Conservation (phyloP, 2,888 invertebrate genomes). For the Rugalucina vietnamica region DNA sequence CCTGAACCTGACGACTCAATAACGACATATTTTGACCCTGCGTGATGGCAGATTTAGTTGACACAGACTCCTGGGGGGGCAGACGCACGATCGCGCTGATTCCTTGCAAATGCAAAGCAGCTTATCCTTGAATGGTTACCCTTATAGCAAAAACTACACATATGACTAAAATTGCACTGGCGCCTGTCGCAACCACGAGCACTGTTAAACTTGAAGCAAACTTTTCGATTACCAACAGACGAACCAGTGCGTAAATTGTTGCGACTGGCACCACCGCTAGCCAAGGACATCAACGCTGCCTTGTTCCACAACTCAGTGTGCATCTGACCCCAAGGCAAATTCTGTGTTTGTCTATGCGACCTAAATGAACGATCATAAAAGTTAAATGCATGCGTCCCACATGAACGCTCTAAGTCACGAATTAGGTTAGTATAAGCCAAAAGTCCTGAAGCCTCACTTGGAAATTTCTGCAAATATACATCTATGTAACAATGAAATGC, state of each 20-base stretch:
- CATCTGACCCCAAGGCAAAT: slow-evolving; percentile 1
- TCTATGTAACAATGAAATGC: slow-evolving; percentile 13
- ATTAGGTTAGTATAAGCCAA: neutral
- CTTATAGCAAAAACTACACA: neutral
- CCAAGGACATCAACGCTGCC: neutral
- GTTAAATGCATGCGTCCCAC: neutral
- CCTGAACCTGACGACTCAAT: neutral
- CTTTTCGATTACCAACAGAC: neutral
- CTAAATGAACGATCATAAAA: neutral
- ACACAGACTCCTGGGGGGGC: neutral
- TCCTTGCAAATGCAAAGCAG: neutral
- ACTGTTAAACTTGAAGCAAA: neutral
- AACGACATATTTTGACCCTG: neutral
- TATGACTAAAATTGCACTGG: neutral
- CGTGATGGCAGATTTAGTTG: neutral
- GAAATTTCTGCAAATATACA: neutral
- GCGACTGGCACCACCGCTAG: neutral
- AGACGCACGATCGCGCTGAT: neutral
- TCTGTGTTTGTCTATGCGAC: neutral
- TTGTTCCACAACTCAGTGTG: neutral
- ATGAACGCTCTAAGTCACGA: neutral
- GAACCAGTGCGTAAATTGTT: neutral
- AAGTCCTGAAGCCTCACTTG: neutral
- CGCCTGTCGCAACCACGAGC: neutral
- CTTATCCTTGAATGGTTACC: neutral